Percentiles rank a stretch among this genome's conserved stretches.
Evolutionary conservation across 2,113 vertebrate genomes (phyloP).

Genomic region (Neoarius graeffei): DNA sequence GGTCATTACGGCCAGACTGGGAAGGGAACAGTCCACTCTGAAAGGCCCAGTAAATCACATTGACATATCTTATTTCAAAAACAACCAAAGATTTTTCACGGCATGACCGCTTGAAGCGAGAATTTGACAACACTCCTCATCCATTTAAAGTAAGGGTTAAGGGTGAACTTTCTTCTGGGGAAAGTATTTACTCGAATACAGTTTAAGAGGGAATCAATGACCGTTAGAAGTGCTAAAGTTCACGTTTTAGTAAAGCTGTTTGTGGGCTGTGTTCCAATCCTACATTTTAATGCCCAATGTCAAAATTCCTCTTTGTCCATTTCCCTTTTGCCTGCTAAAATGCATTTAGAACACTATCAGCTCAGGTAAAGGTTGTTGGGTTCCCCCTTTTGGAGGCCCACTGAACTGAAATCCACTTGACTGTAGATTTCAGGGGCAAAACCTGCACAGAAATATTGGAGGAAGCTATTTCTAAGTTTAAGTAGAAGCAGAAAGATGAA

Average conservation of each 20-base stretch:
- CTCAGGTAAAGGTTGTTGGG: neutral
- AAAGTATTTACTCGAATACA: too few relatives aligned
- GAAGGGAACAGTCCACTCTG: too few relatives aligned
- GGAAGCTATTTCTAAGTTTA: neutral
- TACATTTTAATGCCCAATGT: neutral
- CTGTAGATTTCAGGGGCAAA: neutral
- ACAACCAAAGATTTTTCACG: too few relatives aligned
- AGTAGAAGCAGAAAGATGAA: neutral
- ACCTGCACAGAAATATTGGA: neutral
- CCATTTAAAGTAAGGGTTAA: too few relatives aligned
- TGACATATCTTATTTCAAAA: too few relatives aligned
- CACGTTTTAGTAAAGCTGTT: neutral
- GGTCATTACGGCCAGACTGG: too few relatives aligned
- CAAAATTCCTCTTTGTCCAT: neutral
- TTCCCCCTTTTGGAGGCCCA: neutral
- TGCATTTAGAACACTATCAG: neutral
- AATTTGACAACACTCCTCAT: too few relatives aligned
- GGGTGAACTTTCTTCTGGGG: too few relatives aligned
- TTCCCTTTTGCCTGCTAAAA: neutral
- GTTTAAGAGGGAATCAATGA: neutral
- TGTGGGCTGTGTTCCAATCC: neutral
- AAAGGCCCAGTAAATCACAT: too few relatives aligned
- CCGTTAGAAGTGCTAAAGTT: neutral
- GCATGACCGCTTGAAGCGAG: too few relatives aligned
- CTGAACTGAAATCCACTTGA: neutral